Conservation (phyloP, 2,888 invertebrate species). For the Nephrotoma flavescens region DNA sequence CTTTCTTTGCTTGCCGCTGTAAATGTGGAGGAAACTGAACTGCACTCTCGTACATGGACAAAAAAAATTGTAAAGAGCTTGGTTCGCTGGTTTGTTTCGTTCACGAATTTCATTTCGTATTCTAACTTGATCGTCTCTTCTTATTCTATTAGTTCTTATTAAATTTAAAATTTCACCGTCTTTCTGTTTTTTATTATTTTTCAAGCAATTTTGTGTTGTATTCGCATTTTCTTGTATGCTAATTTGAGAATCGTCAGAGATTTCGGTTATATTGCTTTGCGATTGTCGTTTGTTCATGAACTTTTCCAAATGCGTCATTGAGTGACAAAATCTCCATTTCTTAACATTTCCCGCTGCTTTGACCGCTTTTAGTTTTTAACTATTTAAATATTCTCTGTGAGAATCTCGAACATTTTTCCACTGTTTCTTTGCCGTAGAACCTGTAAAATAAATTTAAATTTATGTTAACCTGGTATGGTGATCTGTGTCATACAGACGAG, state of each 20-base stretch:
- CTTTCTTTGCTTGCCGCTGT: not conserved
- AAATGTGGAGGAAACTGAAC: not conserved
- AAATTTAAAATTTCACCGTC: not conserved
- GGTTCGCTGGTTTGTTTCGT: not conserved
- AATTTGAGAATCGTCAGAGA: not conserved
- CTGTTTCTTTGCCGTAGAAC: too few species aligned
- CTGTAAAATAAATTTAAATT: too few species aligned
- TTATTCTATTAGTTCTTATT: not conserved
- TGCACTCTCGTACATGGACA: too few species aligned
- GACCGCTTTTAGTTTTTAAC: not conserved
- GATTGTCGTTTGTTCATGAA: not conserved
- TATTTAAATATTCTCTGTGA: not conserved
- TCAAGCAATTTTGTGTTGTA: not conserved
- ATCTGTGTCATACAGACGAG: too few species aligned
- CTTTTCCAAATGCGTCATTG: not conserved
- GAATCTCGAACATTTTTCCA: too few species aligned
- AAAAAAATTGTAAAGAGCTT: too few species aligned
- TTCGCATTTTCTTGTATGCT: not conserved
- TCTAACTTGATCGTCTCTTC: not conserved
- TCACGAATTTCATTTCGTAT: not conserved
- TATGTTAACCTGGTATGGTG: too few species aligned
- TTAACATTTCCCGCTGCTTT: not conserved
- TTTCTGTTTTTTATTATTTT: not conserved
- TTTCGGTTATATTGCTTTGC: not conserved
- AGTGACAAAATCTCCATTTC: not conserved